Percentiles rank a stretch among this genome's conserved stretches.
Evolutionary conservation across 2,797 vertebrate genomes (phyloP).

Genomic region (Mastacembelus armatus): DNA sequence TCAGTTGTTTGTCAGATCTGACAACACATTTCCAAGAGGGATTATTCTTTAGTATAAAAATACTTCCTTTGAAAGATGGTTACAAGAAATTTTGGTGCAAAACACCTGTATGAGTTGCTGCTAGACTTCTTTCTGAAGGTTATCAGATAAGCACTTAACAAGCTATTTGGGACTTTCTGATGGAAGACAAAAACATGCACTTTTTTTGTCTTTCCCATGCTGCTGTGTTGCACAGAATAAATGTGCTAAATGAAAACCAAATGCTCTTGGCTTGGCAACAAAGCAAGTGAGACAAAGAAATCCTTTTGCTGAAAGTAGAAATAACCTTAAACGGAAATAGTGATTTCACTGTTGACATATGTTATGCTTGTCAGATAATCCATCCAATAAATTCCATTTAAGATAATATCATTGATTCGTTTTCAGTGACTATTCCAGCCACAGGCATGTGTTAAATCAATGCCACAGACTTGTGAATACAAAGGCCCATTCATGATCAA

Average conservation of each 20-base stretch:
- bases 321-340: constrained; percentile 26
- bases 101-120: no score
- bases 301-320: constrained; percentile 17
- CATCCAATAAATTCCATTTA: constrained; percentile 44
- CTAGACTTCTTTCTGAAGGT: constrained; percentile 29
- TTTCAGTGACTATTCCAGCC: constrained; percentile 34
- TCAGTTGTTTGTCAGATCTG: no score
- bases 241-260: constrained; percentile 31
- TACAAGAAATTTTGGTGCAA: no score
- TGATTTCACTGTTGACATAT: constrained; percentile 27
- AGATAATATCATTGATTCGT: constrained; percentile 50
- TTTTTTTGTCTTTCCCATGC: background rate
- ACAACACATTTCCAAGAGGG: no score
- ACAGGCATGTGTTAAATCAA: constrained; percentile 45
- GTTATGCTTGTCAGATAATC: constrained; percentile 34
- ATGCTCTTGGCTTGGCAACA: constrained; percentile 1
- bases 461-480: constrained; percentile 43
- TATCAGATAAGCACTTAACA: constrained; percentile 45
- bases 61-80: no score
- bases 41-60: no score
- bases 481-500: constrained; percentile 71
- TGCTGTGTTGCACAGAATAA: constrained; percentile 27
- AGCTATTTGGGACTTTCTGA: constrained; percentile 31
- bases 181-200: constrained; percentile 4
- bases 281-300: background rate